Evolutionary conservation across 1,140 invertebrate genomes (phyloP), one percentile per base, ranked within the genome.

Genomic region (Dendrolimus kikuchii): DNA sequence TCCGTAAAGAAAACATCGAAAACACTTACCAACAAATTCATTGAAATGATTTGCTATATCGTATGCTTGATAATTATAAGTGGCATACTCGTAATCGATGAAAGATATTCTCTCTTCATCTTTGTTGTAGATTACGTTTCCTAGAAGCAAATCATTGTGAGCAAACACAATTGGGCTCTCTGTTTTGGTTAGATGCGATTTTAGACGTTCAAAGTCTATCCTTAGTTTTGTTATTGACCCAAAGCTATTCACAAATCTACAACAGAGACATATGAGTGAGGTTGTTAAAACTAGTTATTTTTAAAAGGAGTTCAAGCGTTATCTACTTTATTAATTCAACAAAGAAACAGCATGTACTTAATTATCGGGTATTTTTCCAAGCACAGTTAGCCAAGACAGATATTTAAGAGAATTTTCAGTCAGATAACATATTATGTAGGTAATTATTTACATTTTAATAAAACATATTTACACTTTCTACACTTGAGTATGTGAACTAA

Each of bases 21-120:
- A 9, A 1, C 48, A 77, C 86, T 90, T 89, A 94, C 98, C 98
- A 70, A 95, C 95, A 91, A 96, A 99, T 91, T 99, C 98, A 71
- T 94, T 93, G 89, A 99, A 99, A 89, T 99, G 98, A 90, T 99
- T 99, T 8, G 93, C 98, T 80, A 99, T 98, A 87, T 99, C 98
- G 86, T 92, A 99, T 2, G 96, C 94, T 85, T 98, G 95, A 88
- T 96, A 98, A 88, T 99, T 99, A 68, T 93, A 93, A 56, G 91
- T 93, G 5, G 95, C 95, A 88, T 99, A 99, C 84, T 99, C 98
- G 86, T 96, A 99, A 87, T 99, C 98, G 69, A 99, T 99, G 79
- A 99, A 99, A 23, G 92, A 92, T 4, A 99, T 92, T 62, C 89
- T 89, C 64, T 91, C 89, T 69, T 91, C 89, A 55, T 90, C 88